Conservation (phyloP, 1,140 invertebrate species). For the Neodiprion fabricii region DNA sequence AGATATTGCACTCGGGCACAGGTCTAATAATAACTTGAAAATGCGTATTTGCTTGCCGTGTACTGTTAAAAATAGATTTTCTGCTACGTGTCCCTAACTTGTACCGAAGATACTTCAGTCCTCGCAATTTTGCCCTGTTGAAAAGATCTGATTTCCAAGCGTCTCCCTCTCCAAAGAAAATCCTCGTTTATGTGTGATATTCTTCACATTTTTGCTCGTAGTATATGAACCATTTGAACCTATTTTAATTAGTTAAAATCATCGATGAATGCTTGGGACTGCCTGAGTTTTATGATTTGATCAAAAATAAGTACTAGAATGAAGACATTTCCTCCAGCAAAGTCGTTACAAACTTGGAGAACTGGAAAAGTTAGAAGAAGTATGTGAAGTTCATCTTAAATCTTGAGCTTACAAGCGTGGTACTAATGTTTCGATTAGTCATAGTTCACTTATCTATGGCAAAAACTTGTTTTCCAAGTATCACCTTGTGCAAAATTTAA, state of each 20-base stretch:
- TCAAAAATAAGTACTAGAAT: conserved; percentile 17
- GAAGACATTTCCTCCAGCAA: no score
- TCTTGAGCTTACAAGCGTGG: no score
- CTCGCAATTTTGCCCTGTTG: background rate
- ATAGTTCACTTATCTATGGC: no score
- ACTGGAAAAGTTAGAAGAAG: no score
- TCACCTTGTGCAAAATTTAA: no score
- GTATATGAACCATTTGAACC: background rate
- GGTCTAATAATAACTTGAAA: conserved; percentile 54
- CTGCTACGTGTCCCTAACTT: conserved; percentile 19
- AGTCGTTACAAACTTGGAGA: no score
- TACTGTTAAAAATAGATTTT: conserved; percentile 55
- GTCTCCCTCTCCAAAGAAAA: conserved; percentile 18
- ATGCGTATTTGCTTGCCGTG: conserved; percentile 46
- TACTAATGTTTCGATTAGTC: no score
- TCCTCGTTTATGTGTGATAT: conserved; percentile 8
- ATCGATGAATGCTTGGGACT: background rate
- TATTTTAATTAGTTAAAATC: background rate
- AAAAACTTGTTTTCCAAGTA: no score
- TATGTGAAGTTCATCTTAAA: no score
- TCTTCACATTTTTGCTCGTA: background rate
- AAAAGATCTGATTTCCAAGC: background rate
- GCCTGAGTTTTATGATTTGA: background rate
- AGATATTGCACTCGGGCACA: conserved; percentile 6
- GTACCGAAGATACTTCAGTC: background rate